Evolutionary conservation across 2,888 invertebrate genomes (phyloP).

Genomic region (Parnassius smintheus): DNA sequence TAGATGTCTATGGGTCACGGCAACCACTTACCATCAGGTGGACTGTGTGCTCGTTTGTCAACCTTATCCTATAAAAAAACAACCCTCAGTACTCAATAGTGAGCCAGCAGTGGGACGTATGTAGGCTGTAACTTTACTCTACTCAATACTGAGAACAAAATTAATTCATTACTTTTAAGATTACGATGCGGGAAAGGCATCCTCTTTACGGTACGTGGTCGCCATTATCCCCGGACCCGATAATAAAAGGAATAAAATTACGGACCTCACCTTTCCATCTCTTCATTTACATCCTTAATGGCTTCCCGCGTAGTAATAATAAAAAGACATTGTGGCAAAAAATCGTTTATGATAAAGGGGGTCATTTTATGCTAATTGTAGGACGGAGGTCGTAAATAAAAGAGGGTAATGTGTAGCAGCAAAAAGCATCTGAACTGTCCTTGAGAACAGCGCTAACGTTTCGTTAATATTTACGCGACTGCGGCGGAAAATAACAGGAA

Average conservation of each 20-base stretch:
- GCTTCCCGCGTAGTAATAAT: conserved; percentile 3
- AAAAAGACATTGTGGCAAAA: conserved; percentile 10
- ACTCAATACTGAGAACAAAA: not conserved
- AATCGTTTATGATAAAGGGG: not conserved
- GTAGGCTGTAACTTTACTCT: no score
- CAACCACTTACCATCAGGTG: no score
- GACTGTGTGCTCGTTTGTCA: no score
- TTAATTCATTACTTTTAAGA: conserved; percentile 10
- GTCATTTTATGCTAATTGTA: conserved; percentile 9
- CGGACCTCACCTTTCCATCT: conserved; percentile 6
- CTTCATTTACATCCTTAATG: conserved; percentile 13
- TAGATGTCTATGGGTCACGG: no score
- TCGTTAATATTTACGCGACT: no score
- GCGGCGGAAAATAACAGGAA: no score
- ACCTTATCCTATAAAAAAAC: no score
- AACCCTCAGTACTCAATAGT: not conserved
- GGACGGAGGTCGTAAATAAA: conserved; percentile 2
- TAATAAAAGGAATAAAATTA: conserved; percentile 17
- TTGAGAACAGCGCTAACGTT: not conserved
- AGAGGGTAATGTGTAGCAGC: not conserved
- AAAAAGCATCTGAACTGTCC: no score
- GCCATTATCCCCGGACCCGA: conserved; percentile 2
- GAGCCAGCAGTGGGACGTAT: no score
- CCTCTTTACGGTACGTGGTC: conserved; percentile 3
- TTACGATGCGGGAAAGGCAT: not conserved